These are phyloP conservation scores for Silurus aristotelis DNA, from an alignment of 2,797 vertebrate genomes.

Conservation along the genomic window DNA sequence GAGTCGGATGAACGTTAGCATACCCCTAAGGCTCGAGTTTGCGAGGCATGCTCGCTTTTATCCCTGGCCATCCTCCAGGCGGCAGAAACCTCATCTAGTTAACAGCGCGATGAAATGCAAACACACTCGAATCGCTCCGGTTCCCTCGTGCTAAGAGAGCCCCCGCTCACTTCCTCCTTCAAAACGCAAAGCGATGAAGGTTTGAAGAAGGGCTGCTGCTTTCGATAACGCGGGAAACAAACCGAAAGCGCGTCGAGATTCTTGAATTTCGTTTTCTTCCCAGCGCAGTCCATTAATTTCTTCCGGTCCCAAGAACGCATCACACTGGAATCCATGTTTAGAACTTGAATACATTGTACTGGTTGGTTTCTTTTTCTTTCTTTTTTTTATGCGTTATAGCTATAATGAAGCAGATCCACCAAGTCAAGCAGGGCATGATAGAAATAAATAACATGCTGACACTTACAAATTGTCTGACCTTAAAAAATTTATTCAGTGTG, in stretches of 20 bases:
- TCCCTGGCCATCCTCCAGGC: conserved; percentile 52
- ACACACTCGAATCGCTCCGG: conserved; percentile 32
- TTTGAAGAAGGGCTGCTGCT: neutral
- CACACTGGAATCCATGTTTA: neutral
- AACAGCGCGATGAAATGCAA: conserved; percentile 43
- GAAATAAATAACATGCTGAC: neutral
- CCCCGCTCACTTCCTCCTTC: conserved; percentile 32
- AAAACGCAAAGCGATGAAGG: neutral
- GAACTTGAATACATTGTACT: neutral
- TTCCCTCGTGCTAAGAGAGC: conserved; percentile 39
- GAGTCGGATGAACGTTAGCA: conserved; percentile 47
- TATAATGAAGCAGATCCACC: neutral
- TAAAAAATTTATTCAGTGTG: conserved; percentile 21
- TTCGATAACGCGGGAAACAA: neutral
- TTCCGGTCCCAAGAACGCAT: neutral
- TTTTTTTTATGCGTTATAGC: neutral
- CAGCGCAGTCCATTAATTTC: neutral
- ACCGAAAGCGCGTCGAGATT: neutral
- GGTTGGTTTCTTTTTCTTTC: neutral
- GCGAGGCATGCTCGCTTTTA: conserved; percentile 48
- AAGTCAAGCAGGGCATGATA: neutral
- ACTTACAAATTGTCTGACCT: conserved; percentile 23
- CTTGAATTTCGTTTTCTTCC: neutral
- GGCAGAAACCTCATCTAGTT: conserved; percentile 44
- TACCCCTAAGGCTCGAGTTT: conserved; percentile 41